A percentile compares a stretch with the other conserved stretches of the same genome.
Evolutionary conservation across 2,888 invertebrate species (phyloP).

Genomic region (Brachypalpus laphriformis): DNA sequence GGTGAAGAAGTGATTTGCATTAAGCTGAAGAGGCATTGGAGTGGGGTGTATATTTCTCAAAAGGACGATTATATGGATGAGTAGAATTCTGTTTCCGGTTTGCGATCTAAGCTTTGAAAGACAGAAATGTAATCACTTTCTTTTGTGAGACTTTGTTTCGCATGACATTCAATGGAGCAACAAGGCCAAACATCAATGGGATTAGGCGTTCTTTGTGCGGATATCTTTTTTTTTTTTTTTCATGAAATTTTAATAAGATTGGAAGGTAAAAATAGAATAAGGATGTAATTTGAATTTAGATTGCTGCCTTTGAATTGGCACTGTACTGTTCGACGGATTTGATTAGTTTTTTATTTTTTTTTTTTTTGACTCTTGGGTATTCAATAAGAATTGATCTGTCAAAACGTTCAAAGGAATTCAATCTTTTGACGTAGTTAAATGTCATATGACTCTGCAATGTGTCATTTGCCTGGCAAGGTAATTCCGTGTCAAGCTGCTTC

Average conservation of each 20-base stretch:
- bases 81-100: constrained; percentile 29
- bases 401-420: background rate
- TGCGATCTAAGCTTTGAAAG: background rate
- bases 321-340: background rate
- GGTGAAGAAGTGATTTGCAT: constrained; percentile 63
- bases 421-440: no score
- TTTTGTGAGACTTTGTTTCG: constrained; percentile 57
- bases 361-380: background rate
- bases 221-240: background rate
- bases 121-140: constrained; percentile 43
- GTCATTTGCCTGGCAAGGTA: no score
- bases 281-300: constrained; percentile 23
- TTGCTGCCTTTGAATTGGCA: constrained; percentile 7
- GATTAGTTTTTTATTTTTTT: background rate
- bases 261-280: constrained; percentile 20
- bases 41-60: constrained; percentile 26
- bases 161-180: constrained; percentile 20
- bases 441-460: no score
- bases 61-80: constrained; percentile 47
- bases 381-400: background rate
- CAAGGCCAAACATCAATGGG: background rate
- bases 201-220: background rate
- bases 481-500: no score
- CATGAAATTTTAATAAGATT: constrained; percentile 24
- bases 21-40: constrained; percentile 27